A percentile compares a stretch with the other conserved stretches of the same genome.
phyloP scores from a whole-genome alignment of 2,113 vertebrate species.

The western clawed frog (Xenopus tropicalis) region DNA sequence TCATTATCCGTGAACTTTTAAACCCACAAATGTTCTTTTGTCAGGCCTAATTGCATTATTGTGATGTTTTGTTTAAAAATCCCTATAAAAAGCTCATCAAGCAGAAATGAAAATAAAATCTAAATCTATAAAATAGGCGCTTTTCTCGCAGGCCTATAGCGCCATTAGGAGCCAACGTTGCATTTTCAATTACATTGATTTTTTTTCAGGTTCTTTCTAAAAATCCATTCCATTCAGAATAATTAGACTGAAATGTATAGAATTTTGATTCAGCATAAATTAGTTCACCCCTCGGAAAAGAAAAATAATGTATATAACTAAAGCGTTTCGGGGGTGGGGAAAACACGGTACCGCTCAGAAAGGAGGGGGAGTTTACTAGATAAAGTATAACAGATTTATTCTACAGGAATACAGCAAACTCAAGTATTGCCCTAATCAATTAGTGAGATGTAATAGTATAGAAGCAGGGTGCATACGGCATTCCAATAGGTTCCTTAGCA shows the following conservation, averaged over 20 bases:
- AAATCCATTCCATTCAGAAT: slow-evolving; percentile 32
- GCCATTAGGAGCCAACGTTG: slow-evolving; percentile 9
- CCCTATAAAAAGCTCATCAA: slow-evolving; percentile 13
- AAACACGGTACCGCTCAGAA: background rate
- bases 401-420: too few relatives aligned
- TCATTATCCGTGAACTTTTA: slow-evolving; percentile 26
- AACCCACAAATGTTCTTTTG: slow-evolving; percentile 13
- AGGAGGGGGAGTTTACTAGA: slow-evolving; percentile 1
- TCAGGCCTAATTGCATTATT: slow-evolving; percentile 33
- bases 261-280: slow-evolving; percentile 35
- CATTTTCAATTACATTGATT: slow-evolving; percentile 44
- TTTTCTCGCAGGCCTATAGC: background rate
- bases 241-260: slow-evolving; percentile 39
- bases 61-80: background rate
- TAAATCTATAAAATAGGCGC: background rate
- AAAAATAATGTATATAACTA: background rate
- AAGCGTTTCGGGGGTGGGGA: background rate
- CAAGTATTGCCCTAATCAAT: too few relatives aligned
- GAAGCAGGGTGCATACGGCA: too few relatives aligned
- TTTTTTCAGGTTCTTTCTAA: slow-evolving; percentile 17
- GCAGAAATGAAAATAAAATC: background rate
- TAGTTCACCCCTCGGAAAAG: background rate
- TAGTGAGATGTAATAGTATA: too few relatives aligned
- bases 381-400: background rate
- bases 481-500: too few relatives aligned